Percentiles rank a stretch among this genome's conserved stretches.
These are phyloP conservation scores for Xestia sexstrigata DNA, from an alignment of 2,888 invertebrate genomes.

Conservation along the genomic window DNA sequence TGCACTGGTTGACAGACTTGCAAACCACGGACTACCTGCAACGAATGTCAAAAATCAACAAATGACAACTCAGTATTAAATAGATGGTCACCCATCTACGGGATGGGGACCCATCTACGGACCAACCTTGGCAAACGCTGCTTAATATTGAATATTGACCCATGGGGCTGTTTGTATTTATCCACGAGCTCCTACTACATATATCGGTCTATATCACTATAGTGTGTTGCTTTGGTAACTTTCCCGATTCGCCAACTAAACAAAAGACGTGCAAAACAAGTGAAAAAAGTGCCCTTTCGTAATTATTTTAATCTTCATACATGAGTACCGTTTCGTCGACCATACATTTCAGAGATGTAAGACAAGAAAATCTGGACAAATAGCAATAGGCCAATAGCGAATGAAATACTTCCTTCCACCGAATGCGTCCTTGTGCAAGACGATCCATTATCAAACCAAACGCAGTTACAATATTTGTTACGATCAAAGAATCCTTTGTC, in stretches of 20 bases:
- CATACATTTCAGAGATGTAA: too few species aligned
- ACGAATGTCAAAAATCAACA: too few species aligned
- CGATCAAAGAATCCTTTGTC: slow-evolving; percentile 44
- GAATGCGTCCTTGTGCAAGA: slow-evolving; percentile 18
- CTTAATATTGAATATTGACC: too few species aligned
- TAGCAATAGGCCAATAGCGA: neutral
- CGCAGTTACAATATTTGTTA: slow-evolving; percentile 31
- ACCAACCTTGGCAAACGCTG: neutral
- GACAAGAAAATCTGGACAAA: neutral
- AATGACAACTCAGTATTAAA: neutral
- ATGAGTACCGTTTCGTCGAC: too few species aligned
- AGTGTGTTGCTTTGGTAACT: too few species aligned
- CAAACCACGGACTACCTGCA: too few species aligned
- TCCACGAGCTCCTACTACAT: neutral
- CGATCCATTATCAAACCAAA: slow-evolving; percentile 28
- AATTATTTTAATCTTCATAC: too few species aligned
- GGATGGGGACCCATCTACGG: neutral
- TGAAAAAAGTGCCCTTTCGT: too few species aligned
- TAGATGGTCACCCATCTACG: neutral
- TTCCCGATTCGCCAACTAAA: too few species aligned
- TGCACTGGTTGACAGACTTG: too few species aligned
- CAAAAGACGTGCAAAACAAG: too few species aligned
- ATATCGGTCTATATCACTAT: neutral
- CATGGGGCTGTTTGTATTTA: too few species aligned
- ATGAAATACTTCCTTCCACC: neutral